phyloP scores from a whole-genome alignment of 1,140 invertebrate species.

The Hylyphantes graminicola region DNA sequence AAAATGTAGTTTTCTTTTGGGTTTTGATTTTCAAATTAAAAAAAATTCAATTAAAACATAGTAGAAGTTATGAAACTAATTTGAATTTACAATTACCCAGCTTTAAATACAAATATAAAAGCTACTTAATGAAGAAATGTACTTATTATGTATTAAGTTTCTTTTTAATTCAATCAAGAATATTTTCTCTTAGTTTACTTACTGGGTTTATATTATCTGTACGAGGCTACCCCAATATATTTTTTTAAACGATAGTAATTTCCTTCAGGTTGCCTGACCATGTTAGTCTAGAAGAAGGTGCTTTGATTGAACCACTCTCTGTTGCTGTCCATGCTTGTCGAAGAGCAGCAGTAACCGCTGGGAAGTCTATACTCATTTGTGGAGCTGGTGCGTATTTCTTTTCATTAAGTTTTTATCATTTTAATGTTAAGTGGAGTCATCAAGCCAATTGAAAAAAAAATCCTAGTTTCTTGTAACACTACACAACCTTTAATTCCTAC shows the following conservation, averaged over 20 bases:
- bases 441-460: background rate
- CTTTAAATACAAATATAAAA: no score
- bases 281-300: conserved; percentile 91
- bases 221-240: background rate
- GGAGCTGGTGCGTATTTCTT: conserved; percentile 76
- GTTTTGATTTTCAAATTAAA: no score
- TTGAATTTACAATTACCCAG: no score
- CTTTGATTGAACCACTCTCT: conserved; percentile 89
- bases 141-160: no score
- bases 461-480: background rate
- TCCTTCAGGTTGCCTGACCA: conserved; percentile 83
- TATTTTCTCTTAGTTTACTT: no score
- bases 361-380: conserved; percentile 83
- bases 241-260: background rate
- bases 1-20: no score
- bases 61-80: no score
- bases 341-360: conserved; percentile 79
- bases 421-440: background rate
- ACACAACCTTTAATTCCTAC: background rate
- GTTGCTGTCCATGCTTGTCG: conserved; percentile 93
- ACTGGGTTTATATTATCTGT: no score
- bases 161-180: no score
- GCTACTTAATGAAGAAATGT: no score
- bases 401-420: background rate
- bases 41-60: no score